Evolutionary conservation across 92 coral and sea anemone genomes (phyloP).

Genomic region (Chrysogorgia sp.): DNA sequence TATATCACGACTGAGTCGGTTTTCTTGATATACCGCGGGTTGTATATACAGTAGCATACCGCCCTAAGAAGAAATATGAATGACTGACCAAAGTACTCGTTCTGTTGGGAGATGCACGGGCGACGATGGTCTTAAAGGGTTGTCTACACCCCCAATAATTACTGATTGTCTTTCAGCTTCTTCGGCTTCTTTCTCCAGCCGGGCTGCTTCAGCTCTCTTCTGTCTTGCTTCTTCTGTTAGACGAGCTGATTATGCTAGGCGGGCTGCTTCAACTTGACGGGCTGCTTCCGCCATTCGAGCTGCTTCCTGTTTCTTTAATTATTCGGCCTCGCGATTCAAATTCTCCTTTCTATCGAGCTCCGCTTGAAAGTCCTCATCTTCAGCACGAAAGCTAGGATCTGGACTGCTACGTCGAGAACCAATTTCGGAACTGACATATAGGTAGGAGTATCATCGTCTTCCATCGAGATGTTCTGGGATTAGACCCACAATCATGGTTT

Average conservation of each 20-base stretch:
- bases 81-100: no score
- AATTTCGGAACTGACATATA: background rate
- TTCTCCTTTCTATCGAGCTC: no score
- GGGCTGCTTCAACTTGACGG: background rate
- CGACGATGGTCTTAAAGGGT: background rate
- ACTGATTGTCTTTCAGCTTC: background rate
- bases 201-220: constrained; percentile 3
- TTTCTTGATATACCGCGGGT: no score
- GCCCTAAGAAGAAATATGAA: no score
- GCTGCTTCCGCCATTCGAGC: background rate
- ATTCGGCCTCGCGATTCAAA: no score
- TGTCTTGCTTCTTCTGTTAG: background rate
- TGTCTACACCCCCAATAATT: background rate
- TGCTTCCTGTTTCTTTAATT: no score
- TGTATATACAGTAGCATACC: no score
- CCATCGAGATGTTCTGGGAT: constrained; percentile 11
- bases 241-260: background rate
- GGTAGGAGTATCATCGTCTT: constrained; percentile 6
- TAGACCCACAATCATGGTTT: constrained; percentile 1
- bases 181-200: background rate
- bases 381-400: background rate
- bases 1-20: no score
- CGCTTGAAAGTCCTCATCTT: no score
- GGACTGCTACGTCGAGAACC: background rate
- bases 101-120: background rate